Evolutionary conservation across 2,113 vertebrate genomes (phyloP), one percentile per base, ranked within the genome.

Genomic region (Phasianus colchicus): DNA sequence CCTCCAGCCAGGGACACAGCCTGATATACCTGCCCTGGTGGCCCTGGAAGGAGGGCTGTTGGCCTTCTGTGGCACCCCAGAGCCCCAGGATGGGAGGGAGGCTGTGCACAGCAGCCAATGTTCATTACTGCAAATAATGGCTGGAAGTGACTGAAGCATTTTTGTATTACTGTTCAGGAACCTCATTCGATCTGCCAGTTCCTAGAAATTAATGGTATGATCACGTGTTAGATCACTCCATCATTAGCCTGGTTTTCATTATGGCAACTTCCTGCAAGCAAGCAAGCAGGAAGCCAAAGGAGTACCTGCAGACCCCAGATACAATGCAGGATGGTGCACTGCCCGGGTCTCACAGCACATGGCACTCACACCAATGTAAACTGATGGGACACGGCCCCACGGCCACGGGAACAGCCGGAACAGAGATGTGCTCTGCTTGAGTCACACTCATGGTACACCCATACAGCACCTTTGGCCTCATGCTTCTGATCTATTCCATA

Each of bases 151-250:
- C 67, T 16, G 78, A 48, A 88, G 91, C 52, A 43, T 92, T 95
- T 95, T 64, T 93, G 82, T 80, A 88, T 92, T 90, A 88, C 80
- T 95, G 82, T 83, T 83, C 52, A 88, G 76, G 69, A 97, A 89
- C 57, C 70, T 91, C 93, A 81, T 86, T 95, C 91, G 83, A 43
- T 89, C 79, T 95, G 95, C 79, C 79, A 93, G 65, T 89, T 57
- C 76, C 88, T 75, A 52, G 85, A 91, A 96, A 96, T 94, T 94
- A 96, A 86, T 94, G 89, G 85, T 67, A 96, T 54, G 88, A 88
- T 55, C 29, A 92, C 40, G 77, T 77, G 83, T 94, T 96, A 93
- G 96, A 96, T 97, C 95, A 95, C 91, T 71, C 78, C 94, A 78
- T 90, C 86, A 80, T 93, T 86, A 89, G 71, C 89, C 66, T 73